Base-by-base conservation (phyloP, 1,140 invertebrate genomes). In the Ctenoplectra terminalis region DNA sequence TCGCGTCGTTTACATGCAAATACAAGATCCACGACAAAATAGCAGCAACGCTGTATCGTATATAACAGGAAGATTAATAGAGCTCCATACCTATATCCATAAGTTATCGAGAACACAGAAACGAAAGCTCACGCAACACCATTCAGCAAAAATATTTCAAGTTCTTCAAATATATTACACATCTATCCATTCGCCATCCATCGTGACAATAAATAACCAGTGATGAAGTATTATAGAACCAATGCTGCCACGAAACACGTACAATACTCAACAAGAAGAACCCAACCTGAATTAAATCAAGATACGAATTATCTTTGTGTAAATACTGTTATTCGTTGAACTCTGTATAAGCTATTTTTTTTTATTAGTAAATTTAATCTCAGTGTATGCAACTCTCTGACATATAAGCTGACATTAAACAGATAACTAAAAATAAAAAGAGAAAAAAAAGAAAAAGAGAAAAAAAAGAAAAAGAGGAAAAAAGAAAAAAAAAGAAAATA, bases 111-210 rank as follows among this genome's bases (percentile, higher is more conserved):
- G 5, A 6, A 8, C 23, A 23, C 17, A n/a, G 26, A 26, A 64
- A 64, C 7, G n/a, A n/a, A n/a, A n/a, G n/a, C n/a, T n/a, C n/a
- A n/a, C n/a, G n/a, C 15, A 26, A 2, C 37, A 7, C 61, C n/a
- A 3, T 13, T 17, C 37, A 23, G 13, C 1, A 5, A 3, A 8
- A 26, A 23, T n/a, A 40, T 64, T 43, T 43, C 15, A 43, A 40
- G 15, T 43, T 64, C 8, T n/a, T 43, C n/a, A 3, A 7, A 37
- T 26, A 64, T n/a, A 64, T 43, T 13, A 13, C n/a, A 7, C 17
- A 9, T 6, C 29, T 8, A 60, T 31, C 2, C 0, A 11, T 0
- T n/a, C n/a, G n/a, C 31, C 8, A 29, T 3, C 2, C 17, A 0
- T 60, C 58, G 8, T 9, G 37, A 1, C 63, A 15, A 64, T 64